Evolutionary conservation across 2,113 vertebrate genomes (phyloP).

Genomic region (rabbit (Oryctolagus cuniculus)): mOryCun1.1 NC_091449.1:44499501-44500000

Average conservation of each 20-base stretch:
- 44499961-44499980: not conserved
- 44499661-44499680: no score
- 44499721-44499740: not conserved
- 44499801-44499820: not conserved
- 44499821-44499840: not conserved
- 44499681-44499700: no score
- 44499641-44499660: no score
- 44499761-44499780: not conserved
- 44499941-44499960: not conserved
- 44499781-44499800: not conserved
- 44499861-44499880: not conserved
- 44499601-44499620: no score
- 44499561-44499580: no score
- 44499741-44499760: not conserved
- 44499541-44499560: no score
- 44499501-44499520: no score
- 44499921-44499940: not conserved
- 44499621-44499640: no score
- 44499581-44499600: no score
- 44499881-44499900: not conserved
- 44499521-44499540: no score
- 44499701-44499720: no score
- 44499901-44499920: not conserved
- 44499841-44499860: not conserved
- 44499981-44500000: not conserved